phyloP scores from a whole-genome alignment of 2,888 invertebrate genomes.

The Bimastos eiseni region DNA sequence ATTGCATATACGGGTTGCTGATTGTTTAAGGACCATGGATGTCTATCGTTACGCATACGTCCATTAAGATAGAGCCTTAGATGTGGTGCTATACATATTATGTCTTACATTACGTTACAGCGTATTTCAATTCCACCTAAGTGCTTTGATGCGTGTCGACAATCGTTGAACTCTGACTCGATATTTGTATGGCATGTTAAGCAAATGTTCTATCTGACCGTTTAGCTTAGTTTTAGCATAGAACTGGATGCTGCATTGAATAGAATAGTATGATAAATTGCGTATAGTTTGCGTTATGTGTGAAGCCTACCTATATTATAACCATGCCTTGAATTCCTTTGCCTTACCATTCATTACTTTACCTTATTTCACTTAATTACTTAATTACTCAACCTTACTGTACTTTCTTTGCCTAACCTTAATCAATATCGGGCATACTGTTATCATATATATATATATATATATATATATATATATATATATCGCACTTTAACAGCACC shows the following conservation, averaged over 20 bases:
- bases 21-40: background rate
- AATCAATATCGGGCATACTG: background rate
- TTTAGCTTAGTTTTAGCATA: conserved; percentile 5
- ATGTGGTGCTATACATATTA: no score
- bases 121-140: conserved; percentile 10
- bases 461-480: no score
- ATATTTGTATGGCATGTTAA: background rate
- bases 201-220: background rate
- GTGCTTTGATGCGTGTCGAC: conserved; percentile 19
- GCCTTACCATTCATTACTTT: background rate
- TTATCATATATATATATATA: no score
- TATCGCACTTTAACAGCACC: background rate
- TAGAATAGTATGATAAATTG: background rate
- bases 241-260: background rate
- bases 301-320: background rate
- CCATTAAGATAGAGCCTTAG: background rate
- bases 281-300: background rate
- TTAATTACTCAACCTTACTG: no score
- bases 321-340: background rate
- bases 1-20: conserved; percentile 4
- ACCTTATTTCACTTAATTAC: background rate
- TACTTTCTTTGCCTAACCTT: background rate
- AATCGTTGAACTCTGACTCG: conserved; percentile 9
- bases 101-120: background rate
- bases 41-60: background rate